A percentile compares a stretch with the other conserved stretches of the same genome.
These are phyloP conservation scores for Oxyura jamaicensis DNA, from an alignment of 2,113 vertebrate species.

Conservation along the genomic window DNA sequence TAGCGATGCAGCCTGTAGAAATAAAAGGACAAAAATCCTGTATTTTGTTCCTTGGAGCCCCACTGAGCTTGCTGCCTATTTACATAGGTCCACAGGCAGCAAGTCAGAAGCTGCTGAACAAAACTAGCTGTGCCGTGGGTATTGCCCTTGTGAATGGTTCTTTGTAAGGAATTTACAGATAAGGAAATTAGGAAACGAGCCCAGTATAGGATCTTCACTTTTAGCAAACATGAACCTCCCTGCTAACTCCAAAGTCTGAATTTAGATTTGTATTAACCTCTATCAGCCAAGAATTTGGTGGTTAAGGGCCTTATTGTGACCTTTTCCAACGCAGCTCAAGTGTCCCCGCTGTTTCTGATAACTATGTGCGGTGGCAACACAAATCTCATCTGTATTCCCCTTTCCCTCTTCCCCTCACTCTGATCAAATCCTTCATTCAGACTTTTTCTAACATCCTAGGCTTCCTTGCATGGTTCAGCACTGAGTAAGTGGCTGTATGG, in stretches of 20 bases:
- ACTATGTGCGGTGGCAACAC: background rate
- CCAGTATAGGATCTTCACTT: background rate
- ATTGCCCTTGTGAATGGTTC: background rate
- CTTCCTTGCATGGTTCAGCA: constrained; percentile 21
- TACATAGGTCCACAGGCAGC: background rate
- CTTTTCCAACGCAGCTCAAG: background rate
- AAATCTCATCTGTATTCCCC: background rate
- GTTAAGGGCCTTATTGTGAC: background rate
- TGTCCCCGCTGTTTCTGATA: background rate
- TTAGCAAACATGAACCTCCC: background rate
- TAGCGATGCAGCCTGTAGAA: background rate
- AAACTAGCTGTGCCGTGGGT: background rate
- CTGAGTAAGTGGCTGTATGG: constrained; percentile 29
- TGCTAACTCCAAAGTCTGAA: background rate
- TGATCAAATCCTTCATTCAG: constrained; percentile 60
- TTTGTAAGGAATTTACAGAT: background rate
- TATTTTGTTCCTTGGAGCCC: background rate
- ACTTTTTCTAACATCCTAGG: constrained; percentile 19
- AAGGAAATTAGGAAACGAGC: background rate
- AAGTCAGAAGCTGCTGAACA: background rate
- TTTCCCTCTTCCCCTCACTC: constrained; percentile 3
- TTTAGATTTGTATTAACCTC: background rate
- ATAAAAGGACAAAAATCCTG: background rate
- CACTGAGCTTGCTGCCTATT: background rate
- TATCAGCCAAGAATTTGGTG: background rate